Evolutionary conservation across 2,797 vertebrate genomes (phyloP), one percentile per base, ranked within the genome.

Genomic region (Menidia menidia): DNA sequence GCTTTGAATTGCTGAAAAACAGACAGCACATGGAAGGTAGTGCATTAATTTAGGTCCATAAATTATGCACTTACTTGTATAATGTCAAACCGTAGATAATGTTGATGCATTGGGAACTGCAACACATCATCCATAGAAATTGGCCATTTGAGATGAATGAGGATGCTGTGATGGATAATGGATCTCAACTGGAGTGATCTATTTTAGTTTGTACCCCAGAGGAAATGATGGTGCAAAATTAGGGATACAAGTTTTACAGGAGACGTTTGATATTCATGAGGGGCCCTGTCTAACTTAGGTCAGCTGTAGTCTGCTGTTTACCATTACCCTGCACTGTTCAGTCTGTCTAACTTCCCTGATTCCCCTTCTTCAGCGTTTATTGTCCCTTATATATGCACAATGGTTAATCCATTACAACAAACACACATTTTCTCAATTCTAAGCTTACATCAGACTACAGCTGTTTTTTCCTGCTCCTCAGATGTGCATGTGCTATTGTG

Each of bases 11-110:
- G 91, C 77, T 92, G 68, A 84, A 90, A 94, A 93, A 92, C 90
- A 91, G 91, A 91, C 92, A 92, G 89, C 89, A 85, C 85, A 88
- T 83, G 81, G 91, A 93, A 94, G 92, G 89, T 91, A 92, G 89
- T 89, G 92, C 90, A 93, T 93, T 94, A 91, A 94, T 94, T 94
- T 90, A 90, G 86, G 63, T 58, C 91, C 89, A 94, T 95, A 94
- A 95, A 95, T 95, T 94, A 95, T 94, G 93, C 91, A 94, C 90
- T 92, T 94, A 92, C 92, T 94, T 94, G 94, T 93, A 92, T 93
- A 94, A 93, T 94, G 92, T 92, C 88, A 92, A 90, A 90, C 89
- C 92, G 94, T 95, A 94, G 94, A 95, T 95, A 94, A 95, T 89
- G 84, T 88, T 91, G 90, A 93, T 93, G 90, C 88, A 93, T 92